These are phyloP conservation scores for Phoenicopterus ruber DNA, from an alignment of 2,113 vertebrate genomes.

Conservation along the genomic window DNA sequence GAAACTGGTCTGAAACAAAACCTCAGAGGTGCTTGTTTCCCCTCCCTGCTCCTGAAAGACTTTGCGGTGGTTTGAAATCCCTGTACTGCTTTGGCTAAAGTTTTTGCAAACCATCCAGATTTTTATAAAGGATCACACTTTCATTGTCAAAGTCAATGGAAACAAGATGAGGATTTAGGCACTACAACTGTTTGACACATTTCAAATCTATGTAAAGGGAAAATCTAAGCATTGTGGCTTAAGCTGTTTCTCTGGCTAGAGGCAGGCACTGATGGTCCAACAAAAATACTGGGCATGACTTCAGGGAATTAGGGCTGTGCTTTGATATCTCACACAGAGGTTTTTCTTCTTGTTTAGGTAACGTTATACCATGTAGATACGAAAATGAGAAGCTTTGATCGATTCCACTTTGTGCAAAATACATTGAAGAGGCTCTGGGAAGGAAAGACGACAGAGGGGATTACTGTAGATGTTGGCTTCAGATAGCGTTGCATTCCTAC, in stretches of 20 bases:
- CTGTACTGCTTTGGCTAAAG: neutral
- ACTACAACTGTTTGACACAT: neutral
- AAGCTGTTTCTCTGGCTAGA: neutral
- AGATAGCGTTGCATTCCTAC: neutral
- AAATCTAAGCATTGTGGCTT: neutral
- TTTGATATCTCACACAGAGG: neutral
- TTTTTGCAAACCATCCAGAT: neutral
- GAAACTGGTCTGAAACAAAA: neutral
- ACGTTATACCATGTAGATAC: neutral
- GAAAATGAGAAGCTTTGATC: conserved; percentile 38
- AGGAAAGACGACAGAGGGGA: conserved; percentile 25
- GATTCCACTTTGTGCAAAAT: neutral
- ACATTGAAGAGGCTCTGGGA: neutral
- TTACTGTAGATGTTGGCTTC: conserved; percentile 33
- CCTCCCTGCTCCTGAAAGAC: neutral
- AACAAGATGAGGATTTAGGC: neutral
- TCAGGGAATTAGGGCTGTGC: neutral
- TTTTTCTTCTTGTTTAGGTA: neutral
- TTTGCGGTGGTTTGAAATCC: neutral
- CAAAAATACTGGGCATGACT: neutral
- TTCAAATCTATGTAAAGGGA: neutral
- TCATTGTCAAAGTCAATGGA: neutral
- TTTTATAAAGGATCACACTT: neutral
- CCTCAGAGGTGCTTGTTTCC: neutral
- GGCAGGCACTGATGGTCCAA: neutral